phyloP scores from a whole-genome alignment of 37 sponge, comb jelly and placozoan genomes.

The Ephydatia muelleri region DNA sequence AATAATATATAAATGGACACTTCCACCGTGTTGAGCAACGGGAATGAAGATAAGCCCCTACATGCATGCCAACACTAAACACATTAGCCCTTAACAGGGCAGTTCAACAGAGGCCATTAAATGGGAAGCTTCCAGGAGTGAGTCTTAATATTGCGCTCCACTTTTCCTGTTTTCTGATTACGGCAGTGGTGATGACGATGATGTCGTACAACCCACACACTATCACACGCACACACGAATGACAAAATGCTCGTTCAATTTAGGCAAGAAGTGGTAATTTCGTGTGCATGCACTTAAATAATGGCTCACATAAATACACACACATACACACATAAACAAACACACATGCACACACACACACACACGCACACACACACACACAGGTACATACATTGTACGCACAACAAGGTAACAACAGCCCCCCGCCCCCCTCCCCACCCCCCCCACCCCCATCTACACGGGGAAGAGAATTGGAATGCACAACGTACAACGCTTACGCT shows the following conservation, averaged over 20 bases:
- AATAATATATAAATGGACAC: too few species aligned
- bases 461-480: not conserved
- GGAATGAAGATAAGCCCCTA: not conserved
- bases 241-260: not conserved
- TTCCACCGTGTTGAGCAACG: not conserved
- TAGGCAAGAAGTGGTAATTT: not conserved
- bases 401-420: too few species aligned
- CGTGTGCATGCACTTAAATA: not conserved
- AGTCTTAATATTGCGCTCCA: too few species aligned
- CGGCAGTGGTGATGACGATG: too few species aligned
- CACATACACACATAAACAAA: conserved; percentile 21
- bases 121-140: too few species aligned
- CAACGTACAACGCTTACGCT: conserved; percentile 65
- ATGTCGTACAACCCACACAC: too few species aligned
- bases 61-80: not conserved
- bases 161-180: too few species aligned
- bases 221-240: not conserved
- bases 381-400: not conserved
- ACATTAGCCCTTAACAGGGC: not conserved
- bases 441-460: not conserved
- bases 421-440: too few species aligned
- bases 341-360: conserved; percentile 36
- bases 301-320: conserved; percentile 3
- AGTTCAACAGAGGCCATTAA: too few species aligned
- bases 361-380: conserved; percentile 6